A percentile compares a stretch with the other conserved stretches of the same genome.
Evolutionary conservation across 2,113 vertebrate species (phyloP).

Genomic region (Otus sunia): DNA sequence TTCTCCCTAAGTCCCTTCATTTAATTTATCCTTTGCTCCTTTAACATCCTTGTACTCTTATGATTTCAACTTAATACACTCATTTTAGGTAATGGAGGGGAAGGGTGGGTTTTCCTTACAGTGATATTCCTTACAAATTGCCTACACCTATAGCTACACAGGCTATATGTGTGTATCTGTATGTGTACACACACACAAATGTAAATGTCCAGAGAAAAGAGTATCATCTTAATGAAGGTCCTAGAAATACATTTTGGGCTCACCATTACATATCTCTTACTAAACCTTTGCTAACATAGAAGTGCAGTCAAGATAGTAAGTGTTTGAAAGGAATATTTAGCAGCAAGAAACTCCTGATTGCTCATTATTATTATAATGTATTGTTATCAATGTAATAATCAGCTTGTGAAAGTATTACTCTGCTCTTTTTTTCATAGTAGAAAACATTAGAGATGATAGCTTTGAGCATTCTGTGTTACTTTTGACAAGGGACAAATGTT

Average conservation of each 20-base stretch:
- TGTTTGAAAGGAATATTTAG: background rate
- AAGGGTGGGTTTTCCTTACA: background rate
- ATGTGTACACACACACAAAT: background rate
- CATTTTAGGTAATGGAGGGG: background rate
- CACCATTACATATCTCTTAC: fast-evolving
- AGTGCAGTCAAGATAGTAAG: background rate
- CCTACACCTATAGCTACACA: background rate
- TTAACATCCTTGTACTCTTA: background rate
- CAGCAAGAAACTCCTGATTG: background rate
- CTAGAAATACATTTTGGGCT: background rate
- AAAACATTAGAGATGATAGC: background rate
- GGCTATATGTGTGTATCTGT: background rate
- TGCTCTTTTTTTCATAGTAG: background rate
- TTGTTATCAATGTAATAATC: background rate
- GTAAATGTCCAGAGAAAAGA: background rate
- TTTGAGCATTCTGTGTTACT: background rate
- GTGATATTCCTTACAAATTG: background rate
- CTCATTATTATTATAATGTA: background rate
- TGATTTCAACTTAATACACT: background rate
- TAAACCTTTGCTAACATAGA: background rate
- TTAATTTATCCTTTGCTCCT: background rate
- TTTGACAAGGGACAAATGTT: background rate
- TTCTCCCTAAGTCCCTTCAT: background rate
- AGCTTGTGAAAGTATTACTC: background rate
- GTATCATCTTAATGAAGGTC: background rate